Evolutionary conservation across 2,888 invertebrate genomes (phyloP).

Genomic region (Odontomyia ornata): DNA sequence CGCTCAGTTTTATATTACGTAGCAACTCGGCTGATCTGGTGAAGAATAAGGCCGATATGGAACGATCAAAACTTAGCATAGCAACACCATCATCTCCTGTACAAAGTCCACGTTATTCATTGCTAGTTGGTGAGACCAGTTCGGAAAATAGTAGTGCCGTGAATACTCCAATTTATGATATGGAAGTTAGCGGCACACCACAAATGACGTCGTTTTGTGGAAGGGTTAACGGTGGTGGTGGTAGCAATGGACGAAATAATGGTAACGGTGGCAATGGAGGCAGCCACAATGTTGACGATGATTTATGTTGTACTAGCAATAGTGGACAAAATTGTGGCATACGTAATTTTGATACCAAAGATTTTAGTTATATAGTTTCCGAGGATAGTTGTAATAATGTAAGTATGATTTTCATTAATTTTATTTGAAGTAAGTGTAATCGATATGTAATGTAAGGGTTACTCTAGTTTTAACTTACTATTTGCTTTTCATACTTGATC

Average conservation of each 20-base stretch:
- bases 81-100: conserved; percentile 62
- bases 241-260: conserved; percentile 13
- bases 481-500: too few species aligned
- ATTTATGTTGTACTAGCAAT: conserved; percentile 30
- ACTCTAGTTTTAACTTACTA: too few species aligned
- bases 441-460: too few species aligned
- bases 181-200: conserved; percentile 54
- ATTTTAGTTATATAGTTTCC: conserved; percentile 56
- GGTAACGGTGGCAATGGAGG: neutral
- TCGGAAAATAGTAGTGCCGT: conserved; percentile 64
- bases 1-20: conserved; percentile 54
- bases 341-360: conserved; percentile 54
- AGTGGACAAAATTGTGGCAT: conserved; percentile 48
- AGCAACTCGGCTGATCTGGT: conserved; percentile 56
- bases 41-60: conserved; percentile 55
- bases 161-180: conserved; percentile 63
- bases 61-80: conserved; percentile 57
- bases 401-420: conserved; percentile 49
- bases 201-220: conserved; percentile 54
- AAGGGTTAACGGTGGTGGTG: neutral
- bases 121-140: conserved; percentile 63
- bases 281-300: conserved; percentile 26
- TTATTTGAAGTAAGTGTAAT: too few species aligned
- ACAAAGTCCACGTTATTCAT: conserved; percentile 63
- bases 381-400: conserved; percentile 61